Conservation (phyloP, 1,140 invertebrate species). For the Drosophila kohkoa region DNA sequence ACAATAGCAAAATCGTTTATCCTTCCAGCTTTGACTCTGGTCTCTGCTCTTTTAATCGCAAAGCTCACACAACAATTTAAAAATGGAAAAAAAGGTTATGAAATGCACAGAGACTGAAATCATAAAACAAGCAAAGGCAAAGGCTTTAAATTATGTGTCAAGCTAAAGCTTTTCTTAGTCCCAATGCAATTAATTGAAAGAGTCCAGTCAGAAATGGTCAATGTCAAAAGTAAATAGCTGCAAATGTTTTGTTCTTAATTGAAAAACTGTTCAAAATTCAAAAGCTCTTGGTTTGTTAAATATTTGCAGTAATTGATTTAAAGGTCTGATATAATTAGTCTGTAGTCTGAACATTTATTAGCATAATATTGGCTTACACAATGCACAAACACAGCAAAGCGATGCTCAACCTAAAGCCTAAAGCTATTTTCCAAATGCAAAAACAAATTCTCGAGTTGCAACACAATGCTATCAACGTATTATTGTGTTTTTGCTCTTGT, state of each 20-base stretch:
- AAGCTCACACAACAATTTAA: too few species aligned
- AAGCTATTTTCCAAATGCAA: not conserved
- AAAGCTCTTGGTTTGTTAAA: not conserved
- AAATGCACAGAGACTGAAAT: too few species aligned
- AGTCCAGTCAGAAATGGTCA: not conserved
- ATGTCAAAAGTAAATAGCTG: not conserved
- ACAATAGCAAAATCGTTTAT: too few species aligned
- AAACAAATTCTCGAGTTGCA: conserved; percentile 7
- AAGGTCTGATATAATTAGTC: not conserved
- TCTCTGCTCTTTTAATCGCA: too few species aligned
- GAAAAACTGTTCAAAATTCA: not conserved
- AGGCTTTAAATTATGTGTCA: too few species aligned
- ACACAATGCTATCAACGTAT: conserved; percentile 1
- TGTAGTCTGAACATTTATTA: not conserved
- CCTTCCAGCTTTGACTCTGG: too few species aligned
- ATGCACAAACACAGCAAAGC: not conserved
- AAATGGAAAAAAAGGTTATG: too few species aligned
- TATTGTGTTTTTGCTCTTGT: not conserved
- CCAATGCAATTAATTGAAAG: not conserved
- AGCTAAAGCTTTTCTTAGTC: too few species aligned
- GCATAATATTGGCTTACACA: conserved; percentile 7
- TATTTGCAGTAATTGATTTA: conserved; percentile 1
- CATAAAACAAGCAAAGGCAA: too few species aligned
- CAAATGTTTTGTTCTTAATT: too few species aligned
- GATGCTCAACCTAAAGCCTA: not conserved